A percentile compares a stretch with the other conserved stretches of the same genome.
These are phyloP conservation scores for Zosterops hypoxanthus DNA, from an alignment of 2,113 vertebrate genomes.

Conservation along the genomic window DNA sequence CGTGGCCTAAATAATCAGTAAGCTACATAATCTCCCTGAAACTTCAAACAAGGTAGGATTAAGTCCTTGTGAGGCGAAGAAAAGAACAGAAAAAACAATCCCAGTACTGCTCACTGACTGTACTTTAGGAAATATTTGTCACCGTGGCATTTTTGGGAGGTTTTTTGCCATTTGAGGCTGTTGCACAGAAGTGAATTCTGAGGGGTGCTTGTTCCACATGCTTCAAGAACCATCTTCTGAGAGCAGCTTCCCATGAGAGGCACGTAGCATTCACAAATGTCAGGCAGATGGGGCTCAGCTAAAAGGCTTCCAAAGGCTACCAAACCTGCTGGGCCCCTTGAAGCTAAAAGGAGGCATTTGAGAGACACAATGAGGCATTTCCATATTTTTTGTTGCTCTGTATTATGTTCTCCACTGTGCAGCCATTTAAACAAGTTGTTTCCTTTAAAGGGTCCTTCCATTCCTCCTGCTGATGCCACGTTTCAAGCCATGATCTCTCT, in stretches of 20 bases:
- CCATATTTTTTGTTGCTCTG: not conserved
- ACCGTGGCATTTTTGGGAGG: not conserved
- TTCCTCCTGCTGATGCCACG: not conserved
- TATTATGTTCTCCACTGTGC: not conserved
- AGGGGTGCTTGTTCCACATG: not conserved
- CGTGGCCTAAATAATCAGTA: not conserved
- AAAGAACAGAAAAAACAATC: not conserved
- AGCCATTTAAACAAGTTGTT: not conserved
- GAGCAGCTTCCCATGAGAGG: not conserved
- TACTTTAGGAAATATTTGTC: not conserved
- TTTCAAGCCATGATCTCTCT: not conserved
- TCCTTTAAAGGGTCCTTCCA: not conserved
- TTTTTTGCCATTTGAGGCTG: not conserved
- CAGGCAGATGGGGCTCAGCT: not conserved
- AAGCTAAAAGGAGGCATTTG: not conserved
- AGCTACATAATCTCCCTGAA: not conserved
- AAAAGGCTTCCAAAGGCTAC: not conserved
- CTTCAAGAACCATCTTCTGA: not conserved
- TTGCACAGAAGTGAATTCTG: not conserved
- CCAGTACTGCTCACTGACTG: not conserved
- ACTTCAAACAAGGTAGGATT: not conserved
- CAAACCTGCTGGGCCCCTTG: not conserved
- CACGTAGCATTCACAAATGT: not conserved
- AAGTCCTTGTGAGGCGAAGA: not conserved
- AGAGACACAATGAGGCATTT: not conserved